These are phyloP conservation scores for Capreolus pygargus DNA, from an alignment of 2,113 vertebrate genomes.

Conservation along the genomic window DNA sequence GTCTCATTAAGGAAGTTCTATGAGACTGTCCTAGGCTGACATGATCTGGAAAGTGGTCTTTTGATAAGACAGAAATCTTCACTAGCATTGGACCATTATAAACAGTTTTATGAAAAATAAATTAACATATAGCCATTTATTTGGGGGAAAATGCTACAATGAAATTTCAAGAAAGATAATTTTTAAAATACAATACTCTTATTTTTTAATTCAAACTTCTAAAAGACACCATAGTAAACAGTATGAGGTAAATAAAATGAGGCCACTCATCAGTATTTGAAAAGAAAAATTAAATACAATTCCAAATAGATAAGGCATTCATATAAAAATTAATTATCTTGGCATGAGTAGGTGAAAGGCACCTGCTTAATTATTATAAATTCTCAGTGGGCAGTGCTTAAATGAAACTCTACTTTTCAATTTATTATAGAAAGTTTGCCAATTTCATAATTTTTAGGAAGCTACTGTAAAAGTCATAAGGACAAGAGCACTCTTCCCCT, in stretches of 20 bases:
- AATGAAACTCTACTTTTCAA: constrained; percentile 56
- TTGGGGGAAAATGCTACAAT: background rate
- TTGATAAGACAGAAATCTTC: constrained; percentile 4
- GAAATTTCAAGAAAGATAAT: background rate
- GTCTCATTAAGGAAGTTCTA: background rate
- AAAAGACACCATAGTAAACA: background rate
- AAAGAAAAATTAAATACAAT: constrained; percentile 51
- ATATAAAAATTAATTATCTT: constrained; percentile 58
- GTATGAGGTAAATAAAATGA: constrained; percentile 20
- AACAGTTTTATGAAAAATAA: background rate
- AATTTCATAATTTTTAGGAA: constrained; percentile 25
- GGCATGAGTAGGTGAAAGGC: constrained; percentile 15
- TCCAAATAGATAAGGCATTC: constrained; percentile 39
- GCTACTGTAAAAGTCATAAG: background rate
- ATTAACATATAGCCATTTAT: background rate
- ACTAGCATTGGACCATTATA: background rate
- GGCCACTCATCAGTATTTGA: background rate
- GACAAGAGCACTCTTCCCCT: background rate
- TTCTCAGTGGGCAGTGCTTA: constrained; percentile 56
- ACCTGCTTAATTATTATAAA: constrained; percentile 57
- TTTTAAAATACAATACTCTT: background rate
- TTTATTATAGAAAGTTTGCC: constrained; percentile 46
- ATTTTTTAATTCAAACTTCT: constrained; percentile 25
- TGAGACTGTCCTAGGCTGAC: background rate
- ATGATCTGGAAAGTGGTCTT: background rate